Percentiles rank a stretch among this genome's conserved stretches.
Evolutionary conservation across 2,113 vertebrate genomes (phyloP).

Genomic region (Serilophus lunatus): DNA sequence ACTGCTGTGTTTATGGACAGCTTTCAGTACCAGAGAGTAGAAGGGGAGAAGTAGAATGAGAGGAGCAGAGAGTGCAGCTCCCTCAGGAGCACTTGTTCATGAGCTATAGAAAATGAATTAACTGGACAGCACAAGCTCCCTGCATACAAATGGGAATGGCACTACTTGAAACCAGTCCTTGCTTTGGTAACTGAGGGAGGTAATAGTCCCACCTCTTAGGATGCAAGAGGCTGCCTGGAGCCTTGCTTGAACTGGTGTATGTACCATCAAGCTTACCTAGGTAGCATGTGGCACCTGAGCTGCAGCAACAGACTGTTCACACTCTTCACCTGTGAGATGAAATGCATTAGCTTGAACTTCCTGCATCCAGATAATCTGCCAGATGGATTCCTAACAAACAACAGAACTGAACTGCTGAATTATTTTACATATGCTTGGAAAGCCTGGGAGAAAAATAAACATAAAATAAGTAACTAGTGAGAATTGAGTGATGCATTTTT

Average conservation of each 20-base stretch:
- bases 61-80: rapidly evolving
- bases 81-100: not conserved
- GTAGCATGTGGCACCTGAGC: not conserved
- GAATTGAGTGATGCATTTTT: not conserved
- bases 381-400: not conserved
- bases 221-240: not conserved
- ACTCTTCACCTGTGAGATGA: not conserved
- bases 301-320: rapidly evolving
- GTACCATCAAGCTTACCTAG: not conserved
- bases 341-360: not conserved
- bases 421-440: not conserved
- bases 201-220: not conserved
- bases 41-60: not conserved
- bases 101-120: not conserved
- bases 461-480: not conserved
- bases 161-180: not conserved
- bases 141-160: not conserved
- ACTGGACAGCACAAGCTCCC: not conserved
- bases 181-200: not conserved
- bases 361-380: not conserved
- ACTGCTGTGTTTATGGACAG: not conserved
- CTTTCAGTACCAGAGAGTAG: not conserved
- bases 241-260: not conserved
- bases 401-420: not conserved
- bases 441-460: not conserved